These are phyloP conservation scores for Buphagus erythrorhynchus DNA, from an alignment of 2,797 vertebrate species.

Conservation along the genomic window DNA sequence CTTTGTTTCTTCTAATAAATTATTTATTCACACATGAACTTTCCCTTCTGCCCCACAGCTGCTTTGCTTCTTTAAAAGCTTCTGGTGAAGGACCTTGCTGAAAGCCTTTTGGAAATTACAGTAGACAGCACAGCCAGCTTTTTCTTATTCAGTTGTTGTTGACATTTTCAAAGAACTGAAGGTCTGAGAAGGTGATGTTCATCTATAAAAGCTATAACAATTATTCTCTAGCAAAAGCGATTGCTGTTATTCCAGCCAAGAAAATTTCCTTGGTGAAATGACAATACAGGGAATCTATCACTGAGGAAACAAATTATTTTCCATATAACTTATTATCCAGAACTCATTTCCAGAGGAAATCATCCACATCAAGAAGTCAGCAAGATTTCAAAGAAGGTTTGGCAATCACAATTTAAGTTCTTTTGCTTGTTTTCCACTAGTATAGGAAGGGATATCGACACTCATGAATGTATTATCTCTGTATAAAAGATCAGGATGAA, in stretches of 20 bases:
- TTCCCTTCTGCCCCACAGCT: not conserved
- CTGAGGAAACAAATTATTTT: not conserved
- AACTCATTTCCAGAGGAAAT: not conserved
- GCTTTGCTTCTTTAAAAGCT: constrained; percentile 13
- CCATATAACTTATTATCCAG: not conserved
- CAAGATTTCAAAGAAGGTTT: not conserved
- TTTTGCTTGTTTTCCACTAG: not conserved
- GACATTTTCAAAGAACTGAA: constrained; percentile 16
- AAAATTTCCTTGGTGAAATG: not conserved
- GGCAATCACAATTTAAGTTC: not conserved
- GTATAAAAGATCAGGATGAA: not conserved
- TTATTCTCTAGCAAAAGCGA: not conserved
- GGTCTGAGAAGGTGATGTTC: not conserved
- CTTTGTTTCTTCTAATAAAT: not conserved
- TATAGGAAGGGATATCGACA: not conserved
- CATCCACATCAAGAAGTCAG: not conserved
- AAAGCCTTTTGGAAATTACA: not conserved
- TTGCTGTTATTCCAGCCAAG: not conserved
- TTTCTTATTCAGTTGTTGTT: not conserved
- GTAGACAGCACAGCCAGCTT: not conserved
- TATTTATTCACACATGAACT: not conserved
- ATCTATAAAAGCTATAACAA: not conserved
- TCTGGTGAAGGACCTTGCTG: not conserved
- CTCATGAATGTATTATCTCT: not conserved
- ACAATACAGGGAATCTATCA: not conserved